Conservation (phyloP, 2,113 vertebrate genomes). For the Cynocephalus volans region DNA sequence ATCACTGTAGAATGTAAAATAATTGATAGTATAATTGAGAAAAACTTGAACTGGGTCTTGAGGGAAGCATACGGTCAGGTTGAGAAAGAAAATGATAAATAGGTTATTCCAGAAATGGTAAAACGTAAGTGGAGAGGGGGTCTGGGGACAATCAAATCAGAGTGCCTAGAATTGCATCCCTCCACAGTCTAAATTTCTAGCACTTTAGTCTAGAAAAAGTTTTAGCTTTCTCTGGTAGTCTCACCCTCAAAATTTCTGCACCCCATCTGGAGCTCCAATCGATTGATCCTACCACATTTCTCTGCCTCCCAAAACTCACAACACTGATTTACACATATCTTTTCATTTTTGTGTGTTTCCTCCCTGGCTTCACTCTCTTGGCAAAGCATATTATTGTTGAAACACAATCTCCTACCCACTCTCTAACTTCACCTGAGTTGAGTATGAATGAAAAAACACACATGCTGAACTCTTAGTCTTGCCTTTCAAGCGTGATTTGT, state of each 20-base stretch:
- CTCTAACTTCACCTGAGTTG: background rate
- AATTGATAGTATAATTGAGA: background rate
- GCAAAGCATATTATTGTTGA: background rate
- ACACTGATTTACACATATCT: background rate
- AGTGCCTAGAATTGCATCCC: too few relatives aligned
- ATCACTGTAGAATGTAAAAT: background rate
- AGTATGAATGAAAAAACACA: background rate
- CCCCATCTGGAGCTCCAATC: background rate
- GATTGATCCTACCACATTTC: background rate
- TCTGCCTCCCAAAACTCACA: background rate
- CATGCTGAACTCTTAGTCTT: background rate
- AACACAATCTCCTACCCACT: background rate
- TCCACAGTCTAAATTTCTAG: background rate
- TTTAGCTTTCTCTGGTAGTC: background rate
- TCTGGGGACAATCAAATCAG: background rate
- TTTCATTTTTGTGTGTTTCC: background rate
- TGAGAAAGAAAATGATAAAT: background rate
- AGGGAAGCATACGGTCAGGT: background rate
- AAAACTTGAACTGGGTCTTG: background rate
- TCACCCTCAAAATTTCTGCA: background rate
- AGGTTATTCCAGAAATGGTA: background rate
- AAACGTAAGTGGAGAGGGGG: background rate
- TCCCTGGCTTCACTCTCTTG: background rate
- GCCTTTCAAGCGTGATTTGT: background rate
- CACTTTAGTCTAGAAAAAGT: background rate